A percentile compares a stretch with the other conserved stretches of the same genome.
Conservation (phyloP, 2,797 vertebrate species). For the Stomatorhinus walkeri region DNA sequence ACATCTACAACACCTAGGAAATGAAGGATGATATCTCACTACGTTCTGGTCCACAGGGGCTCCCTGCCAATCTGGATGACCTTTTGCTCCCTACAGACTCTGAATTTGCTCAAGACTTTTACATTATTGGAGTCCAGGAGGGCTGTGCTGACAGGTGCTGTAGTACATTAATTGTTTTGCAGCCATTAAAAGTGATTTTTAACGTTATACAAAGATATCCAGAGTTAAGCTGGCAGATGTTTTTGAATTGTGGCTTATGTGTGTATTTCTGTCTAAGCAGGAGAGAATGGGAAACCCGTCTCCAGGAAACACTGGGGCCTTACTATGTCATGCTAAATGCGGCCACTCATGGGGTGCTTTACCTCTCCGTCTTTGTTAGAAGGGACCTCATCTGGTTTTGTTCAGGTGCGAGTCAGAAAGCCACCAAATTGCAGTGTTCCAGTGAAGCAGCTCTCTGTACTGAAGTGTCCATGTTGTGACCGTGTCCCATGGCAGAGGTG, state of each 20-base stretch:
- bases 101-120: constrained; percentile 89
- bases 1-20: background rate
- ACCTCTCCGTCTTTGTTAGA: constrained; percentile 80
- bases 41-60: constrained; percentile 57
- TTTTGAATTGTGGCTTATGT: background rate
- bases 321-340: constrained; percentile 88
- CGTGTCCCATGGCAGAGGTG: constrained; percentile 63
- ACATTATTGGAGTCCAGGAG: constrained; percentile 89
- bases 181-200: background rate
- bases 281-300: constrained; percentile 88
- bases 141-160: constrained; percentile 87
- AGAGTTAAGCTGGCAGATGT: background rate
- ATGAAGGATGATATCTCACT: constrained; percentile 15
- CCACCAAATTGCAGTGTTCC: background rate
- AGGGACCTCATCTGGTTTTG: constrained; percentile 98
- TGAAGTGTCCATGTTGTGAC: background rate
- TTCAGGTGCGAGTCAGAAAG: constrained; percentile 66
- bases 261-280: constrained; percentile 49
- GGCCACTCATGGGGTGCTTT: constrained; percentile 81
- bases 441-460: background rate
- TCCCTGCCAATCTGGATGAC: constrained; percentile 81
- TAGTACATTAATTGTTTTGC: background rate
- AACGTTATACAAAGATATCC: background rate
- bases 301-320: constrained; percentile 89
- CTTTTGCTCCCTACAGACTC: constrained; percentile 84